A percentile compares a stretch with the other conserved stretches of the same genome.
Conservation (phyloP, 2,797 vertebrate genomes). For the Cynopterus sphinx region DNA sequence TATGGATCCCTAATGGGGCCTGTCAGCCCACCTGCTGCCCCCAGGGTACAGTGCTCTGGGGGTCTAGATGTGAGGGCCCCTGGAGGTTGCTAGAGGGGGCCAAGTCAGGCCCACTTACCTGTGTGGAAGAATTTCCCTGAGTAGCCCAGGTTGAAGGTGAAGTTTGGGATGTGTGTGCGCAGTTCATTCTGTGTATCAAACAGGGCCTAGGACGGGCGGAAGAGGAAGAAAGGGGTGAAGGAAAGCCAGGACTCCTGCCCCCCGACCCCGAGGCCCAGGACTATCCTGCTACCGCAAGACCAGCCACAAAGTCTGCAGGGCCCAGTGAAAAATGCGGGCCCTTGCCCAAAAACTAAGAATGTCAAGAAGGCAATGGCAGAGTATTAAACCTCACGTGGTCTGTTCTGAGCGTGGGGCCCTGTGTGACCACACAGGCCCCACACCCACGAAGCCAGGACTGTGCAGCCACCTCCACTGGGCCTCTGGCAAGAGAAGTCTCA, state of each 20-base stretch:
- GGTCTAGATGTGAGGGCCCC: neutral
- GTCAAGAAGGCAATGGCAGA: neutral
- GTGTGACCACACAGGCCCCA: neutral
- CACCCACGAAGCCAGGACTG: neutral
- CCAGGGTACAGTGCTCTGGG: accelerated
- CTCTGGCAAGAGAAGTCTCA: neutral
- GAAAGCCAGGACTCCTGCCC: neutral
- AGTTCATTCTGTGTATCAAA: conserved; percentile 96
- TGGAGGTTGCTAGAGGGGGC: neutral
- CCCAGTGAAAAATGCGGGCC: neutral
- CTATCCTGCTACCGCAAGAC: neutral
- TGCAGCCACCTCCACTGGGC: neutral
- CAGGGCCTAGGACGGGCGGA: conserved; percentile 88
- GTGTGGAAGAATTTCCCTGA: conserved; percentile 99
- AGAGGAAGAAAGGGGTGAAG: neutral
- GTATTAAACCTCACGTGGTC: accelerated
- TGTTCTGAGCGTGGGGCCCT: neutral
- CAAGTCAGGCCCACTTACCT: conserved; percentile 85
- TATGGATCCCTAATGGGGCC: too few species aligned
- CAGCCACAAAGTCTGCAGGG: neutral
- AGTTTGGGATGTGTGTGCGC: conserved; percentile 95
- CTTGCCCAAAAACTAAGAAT: neutral
- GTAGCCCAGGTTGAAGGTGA: conserved; percentile 99
- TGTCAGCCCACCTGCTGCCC: neutral
- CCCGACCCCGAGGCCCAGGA: neutral